A percentile compares a stretch with the other conserved stretches of the same genome.
Evolutionary conservation across 2,113 vertebrate genomes (phyloP).

Genomic region (Mustela nigripes): DNA sequence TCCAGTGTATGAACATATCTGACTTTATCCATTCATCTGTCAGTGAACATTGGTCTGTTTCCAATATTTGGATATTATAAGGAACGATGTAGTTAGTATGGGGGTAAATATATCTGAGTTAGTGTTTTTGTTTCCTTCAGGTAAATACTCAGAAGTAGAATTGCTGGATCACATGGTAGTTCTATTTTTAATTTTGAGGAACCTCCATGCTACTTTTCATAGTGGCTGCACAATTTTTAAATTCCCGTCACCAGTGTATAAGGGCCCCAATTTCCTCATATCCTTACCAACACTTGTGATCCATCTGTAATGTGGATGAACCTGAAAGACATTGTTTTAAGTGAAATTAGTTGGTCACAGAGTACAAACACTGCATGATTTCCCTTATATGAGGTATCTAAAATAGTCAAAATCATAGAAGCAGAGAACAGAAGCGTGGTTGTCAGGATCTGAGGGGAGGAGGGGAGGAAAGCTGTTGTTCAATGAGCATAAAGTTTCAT

Average conservation of each 20-base stretch:
- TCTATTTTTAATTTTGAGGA: constrained; percentile 1
- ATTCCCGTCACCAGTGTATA: neutral
- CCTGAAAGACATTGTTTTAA: neutral
- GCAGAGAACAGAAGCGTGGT: neutral
- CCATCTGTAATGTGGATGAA: neutral
- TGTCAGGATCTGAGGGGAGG: neutral
- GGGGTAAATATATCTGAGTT: neutral
- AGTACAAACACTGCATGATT: neutral
- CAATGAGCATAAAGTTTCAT: neutral
- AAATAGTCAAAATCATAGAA: neutral
- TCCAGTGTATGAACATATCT: neutral
- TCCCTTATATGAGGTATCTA: too few relatives aligned
- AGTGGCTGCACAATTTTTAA: neutral
- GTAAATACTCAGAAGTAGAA: neutral
- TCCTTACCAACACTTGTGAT: neutral
- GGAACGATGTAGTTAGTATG: neutral
- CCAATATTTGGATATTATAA: neutral
- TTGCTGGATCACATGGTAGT: neutral
- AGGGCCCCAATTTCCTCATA: neutral
- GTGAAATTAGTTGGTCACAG: neutral
- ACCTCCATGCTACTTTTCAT: neutral
- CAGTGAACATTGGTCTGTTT: neutral
- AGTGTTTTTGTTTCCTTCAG: neutral
- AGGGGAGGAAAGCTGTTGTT: neutral
- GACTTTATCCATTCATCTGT: neutral